Conservation (phyloP, 2,888 invertebrate genomes). For the Meandrusa payeni region DNA sequence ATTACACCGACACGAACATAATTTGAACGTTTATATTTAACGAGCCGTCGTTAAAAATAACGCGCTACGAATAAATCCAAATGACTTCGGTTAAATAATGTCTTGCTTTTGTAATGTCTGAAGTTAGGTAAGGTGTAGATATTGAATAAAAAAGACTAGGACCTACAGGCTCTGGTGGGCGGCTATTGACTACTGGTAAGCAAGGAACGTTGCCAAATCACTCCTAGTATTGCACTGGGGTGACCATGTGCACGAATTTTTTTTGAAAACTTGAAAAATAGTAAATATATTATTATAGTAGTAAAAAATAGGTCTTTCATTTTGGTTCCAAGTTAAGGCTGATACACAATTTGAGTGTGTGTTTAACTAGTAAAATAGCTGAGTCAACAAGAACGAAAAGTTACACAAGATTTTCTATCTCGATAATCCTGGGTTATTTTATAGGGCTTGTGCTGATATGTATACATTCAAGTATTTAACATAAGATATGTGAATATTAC, state of each 20-base stretch:
- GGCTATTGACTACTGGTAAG: conserved; percentile 11
- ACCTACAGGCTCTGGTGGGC: conserved; percentile 1
- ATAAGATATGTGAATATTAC: too few species aligned
- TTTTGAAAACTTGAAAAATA: too few species aligned
- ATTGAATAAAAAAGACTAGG: conserved; percentile 6
- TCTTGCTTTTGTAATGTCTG: neutral
- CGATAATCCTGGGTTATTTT: too few species aligned
- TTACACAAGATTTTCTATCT: too few species aligned
- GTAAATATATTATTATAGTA: too few species aligned
- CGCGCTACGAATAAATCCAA: conserved; percentile 6
- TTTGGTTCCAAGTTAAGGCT: too few species aligned
- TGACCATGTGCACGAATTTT: neutral
- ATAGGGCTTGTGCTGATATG: too few species aligned
- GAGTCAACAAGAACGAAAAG: too few species aligned
- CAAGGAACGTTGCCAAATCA: conserved; percentile 18
- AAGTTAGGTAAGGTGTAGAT: neutral
- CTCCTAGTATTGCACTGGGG: conserved; percentile 6
- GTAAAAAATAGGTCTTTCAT: too few species aligned
- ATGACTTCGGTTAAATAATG: conserved; percentile 1
- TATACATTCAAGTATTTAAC: too few species aligned
- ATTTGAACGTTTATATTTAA: conserved; percentile 4
- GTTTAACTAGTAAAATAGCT: too few species aligned
- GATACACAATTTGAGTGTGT: too few species aligned
- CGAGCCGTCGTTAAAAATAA: conserved; percentile 6
- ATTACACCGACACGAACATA: neutral